These are phyloP conservation scores for Meriones psammophilus DNA, from an alignment of 2,797 vertebrate genomes.

Conservation along the genomic window DNA sequence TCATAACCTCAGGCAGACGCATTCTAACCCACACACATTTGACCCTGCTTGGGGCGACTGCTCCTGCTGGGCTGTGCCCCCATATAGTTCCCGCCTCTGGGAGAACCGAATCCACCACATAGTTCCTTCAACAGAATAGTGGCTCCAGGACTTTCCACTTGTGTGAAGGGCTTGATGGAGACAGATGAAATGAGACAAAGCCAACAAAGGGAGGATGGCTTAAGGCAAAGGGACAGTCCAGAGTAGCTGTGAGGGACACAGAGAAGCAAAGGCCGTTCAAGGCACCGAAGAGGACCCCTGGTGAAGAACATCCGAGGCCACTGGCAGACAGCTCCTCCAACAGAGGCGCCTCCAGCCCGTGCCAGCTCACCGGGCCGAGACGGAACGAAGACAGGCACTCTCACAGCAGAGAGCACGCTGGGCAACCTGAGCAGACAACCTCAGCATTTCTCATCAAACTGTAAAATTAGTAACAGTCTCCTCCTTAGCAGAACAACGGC, in stretches of 20 bases:
- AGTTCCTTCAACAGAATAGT: not conserved
- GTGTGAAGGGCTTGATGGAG: not conserved
- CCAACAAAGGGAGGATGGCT: rapidly evolving
- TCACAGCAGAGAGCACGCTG: not conserved
- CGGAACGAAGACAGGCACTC: not conserved
- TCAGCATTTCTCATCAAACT: not conserved
- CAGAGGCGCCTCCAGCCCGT: not conserved
- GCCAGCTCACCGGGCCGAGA: not conserved
- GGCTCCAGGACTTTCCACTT: not conserved
- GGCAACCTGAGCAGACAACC: not conserved
- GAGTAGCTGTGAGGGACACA: not conserved
- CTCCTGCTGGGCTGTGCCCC: not conserved
- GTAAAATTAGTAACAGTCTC: not conserved
- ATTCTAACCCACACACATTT: not conserved
- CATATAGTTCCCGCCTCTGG: not conserved
- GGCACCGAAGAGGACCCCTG: not conserved
- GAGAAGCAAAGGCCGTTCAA: not conserved
- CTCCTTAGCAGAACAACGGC: not conserved
- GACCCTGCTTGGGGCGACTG: rapidly evolving
- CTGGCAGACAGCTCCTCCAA: not conserved
- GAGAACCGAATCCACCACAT: not conserved
- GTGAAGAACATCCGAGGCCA: not conserved
- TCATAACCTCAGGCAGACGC: not conserved
- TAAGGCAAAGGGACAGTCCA: no score
- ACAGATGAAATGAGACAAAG: not conserved